Conservation (phyloP, 1,140 invertebrate genomes). For the Drosophila serrata region DNA sequence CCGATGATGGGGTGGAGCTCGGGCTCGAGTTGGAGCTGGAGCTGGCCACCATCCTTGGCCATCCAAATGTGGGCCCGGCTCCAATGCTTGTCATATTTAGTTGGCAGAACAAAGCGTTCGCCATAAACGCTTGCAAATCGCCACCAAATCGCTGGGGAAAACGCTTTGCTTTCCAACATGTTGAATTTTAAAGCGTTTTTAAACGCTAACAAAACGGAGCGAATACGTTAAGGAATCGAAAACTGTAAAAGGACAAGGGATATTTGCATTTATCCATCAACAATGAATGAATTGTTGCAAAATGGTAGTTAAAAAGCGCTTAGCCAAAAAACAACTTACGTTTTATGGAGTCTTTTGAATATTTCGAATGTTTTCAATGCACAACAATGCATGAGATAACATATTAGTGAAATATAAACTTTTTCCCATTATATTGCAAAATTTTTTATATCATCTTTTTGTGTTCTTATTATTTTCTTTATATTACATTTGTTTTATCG, state of each 20-base stretch:
- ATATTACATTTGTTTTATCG: too few species aligned
- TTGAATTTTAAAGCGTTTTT: constrained; percentile 53
- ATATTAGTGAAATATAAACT: neutral
- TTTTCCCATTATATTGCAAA: neutral
- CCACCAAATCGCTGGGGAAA: constrained; percentile 52
- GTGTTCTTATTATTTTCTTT: neutral
- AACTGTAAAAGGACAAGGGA: constrained; percentile 8
- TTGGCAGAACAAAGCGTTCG: constrained; percentile 75
- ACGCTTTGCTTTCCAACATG: constrained; percentile 43
- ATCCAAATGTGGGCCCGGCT: constrained; percentile 50
- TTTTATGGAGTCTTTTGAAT: neutral
- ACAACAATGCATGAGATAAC: neutral
- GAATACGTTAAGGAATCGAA: neutral
- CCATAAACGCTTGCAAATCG: constrained; percentile 76
- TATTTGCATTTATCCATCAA: constrained; percentile 34
- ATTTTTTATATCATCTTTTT: neutral
- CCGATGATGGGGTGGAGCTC: constrained; percentile 2
- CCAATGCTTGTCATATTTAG: constrained; percentile 75
- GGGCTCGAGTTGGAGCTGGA: neutral
- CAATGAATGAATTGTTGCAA: neutral
- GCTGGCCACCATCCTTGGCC: constrained; percentile 8
- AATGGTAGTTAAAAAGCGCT: neutral
- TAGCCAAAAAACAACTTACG: neutral
- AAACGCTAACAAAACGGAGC: constrained; percentile 38
- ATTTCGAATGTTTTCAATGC: neutral